Conservation (phyloP, 2,888 invertebrate species). For the Cantharis nigra region DNA sequence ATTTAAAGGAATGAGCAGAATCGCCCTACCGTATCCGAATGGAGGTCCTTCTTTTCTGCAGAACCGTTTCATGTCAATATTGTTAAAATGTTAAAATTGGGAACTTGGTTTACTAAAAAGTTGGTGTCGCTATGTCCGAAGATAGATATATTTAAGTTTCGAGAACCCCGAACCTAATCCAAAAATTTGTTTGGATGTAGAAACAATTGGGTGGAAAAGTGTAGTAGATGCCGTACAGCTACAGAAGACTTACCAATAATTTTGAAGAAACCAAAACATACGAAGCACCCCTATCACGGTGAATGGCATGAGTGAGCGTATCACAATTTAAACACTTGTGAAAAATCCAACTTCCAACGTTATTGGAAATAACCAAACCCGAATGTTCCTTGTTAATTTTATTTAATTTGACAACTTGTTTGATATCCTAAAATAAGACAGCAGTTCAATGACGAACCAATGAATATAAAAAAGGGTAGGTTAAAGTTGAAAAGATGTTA, state of each 20-base stretch:
- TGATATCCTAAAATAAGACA: conserved; percentile 56
- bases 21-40: no score
- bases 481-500: conserved; percentile 8
- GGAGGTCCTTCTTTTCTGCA: no score
- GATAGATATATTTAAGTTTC: no score
- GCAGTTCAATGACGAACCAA: conserved; percentile 8
- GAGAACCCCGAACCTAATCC: neutral
- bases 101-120: no score
- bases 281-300: conserved; percentile 60
- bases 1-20: no score
- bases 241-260: conserved; percentile 60
- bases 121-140: no score
- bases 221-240: neutral
- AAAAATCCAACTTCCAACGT: conserved; percentile 65
- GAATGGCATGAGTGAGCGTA: conserved; percentile 66
- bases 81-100: no score
- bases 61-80: no score
- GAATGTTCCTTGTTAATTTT: conserved; percentile 63
- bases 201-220: neutral
- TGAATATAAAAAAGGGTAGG: conserved; percentile 17
- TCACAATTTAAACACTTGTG: conserved; percentile 69
- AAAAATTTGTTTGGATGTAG: neutral
- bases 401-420: conserved; percentile 58
- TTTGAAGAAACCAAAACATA: conserved; percentile 62
- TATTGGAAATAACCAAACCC: conserved; percentile 61